Evolutionary conservation across 2,797 vertebrate species (phyloP), one percentile per base, ranked within the genome.

Genomic region (Dryobates pubescens): DNA sequence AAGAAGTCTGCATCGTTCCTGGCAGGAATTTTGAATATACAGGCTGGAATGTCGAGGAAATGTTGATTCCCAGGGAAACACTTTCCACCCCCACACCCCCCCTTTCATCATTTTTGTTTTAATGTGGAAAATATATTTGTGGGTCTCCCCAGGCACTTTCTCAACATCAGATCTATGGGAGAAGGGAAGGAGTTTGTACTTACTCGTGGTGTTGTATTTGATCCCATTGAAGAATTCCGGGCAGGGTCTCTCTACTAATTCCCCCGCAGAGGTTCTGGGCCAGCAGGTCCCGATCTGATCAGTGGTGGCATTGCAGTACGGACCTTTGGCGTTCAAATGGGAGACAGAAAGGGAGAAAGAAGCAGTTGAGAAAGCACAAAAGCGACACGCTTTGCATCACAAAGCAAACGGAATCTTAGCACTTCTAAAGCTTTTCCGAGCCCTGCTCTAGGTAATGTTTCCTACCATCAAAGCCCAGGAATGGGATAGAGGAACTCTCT

Each of bases 221-320:
- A 99, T 98, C 43, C 99, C 99, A 82, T 99, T 99, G 97, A 99
- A 98, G 96, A 98, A 98, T 96, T 99, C 99, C 0, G 99, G 99
- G 92, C 99, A 99, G 30, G 99, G 99, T 98, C 98, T 98, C 96
- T 99, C 98, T 74, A 99, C 99, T 9, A 99, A 96, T 45, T 98
- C 98, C 70, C 99, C 99, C 1, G 98, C 98, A 27, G 92, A 96
- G 96, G 98, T 99, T 94, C 97, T 97, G 29, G 99, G 99, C 99
- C 99, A 99, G 98, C 99, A 99, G 84, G 99, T 99, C 86, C 99
- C 99, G 72, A 99, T 99, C 97, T 99, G 98, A 97, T 99, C 99
- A 13, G 98, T 98, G 57, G 99, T 99, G 88, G 98, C 98, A 95
- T 99, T 99, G 97, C 99, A 99, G 97, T 98, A 99, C 9, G 98